phyloP scores from a whole-genome alignment of 2,888 invertebrate species.

The Apoderus coryli region DNA sequence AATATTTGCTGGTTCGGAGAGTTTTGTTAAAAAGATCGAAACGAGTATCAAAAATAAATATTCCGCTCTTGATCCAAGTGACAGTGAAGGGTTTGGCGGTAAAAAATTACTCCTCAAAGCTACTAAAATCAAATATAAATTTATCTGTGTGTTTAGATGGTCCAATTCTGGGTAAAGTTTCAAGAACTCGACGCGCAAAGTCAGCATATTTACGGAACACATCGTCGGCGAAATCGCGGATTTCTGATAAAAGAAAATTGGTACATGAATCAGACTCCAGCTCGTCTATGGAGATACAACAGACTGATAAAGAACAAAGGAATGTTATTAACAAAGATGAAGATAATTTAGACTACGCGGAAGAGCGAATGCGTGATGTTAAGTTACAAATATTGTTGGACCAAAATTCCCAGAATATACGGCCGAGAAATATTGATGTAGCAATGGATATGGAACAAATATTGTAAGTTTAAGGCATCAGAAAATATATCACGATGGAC shows the following conservation, averaged over 20 bases:
- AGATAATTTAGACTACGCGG: slow-evolving; percentile 24
- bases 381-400: slow-evolving; percentile 24
- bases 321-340: slow-evolving; percentile 4
- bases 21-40: slow-evolving; percentile 29
- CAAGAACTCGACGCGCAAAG: slow-evolving; percentile 50
- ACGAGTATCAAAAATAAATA: slow-evolving; percentile 29
- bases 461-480: too few species aligned
- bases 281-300: slow-evolving; percentile 24
- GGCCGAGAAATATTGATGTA: slow-evolving; percentile 27
- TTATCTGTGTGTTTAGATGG: slow-evolving; percentile 16
- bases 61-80: slow-evolving; percentile 41
- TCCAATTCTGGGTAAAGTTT: slow-evolving; percentile 44
- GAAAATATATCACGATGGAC: too few species aligned
- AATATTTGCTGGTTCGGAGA: slow-evolving; percentile 30
- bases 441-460: slow-evolving; percentile 22
- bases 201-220: slow-evolving; percentile 38
- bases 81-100: slow-evolving; percentile 49
- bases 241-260: slow-evolving; percentile 26
- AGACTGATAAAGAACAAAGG: slow-evolving; percentile 9
- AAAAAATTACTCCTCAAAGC: slow-evolving; percentile 6
- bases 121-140: slow-evolving; percentile 1
- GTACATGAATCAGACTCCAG: slow-evolving; percentile 29
- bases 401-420: slow-evolving; percentile 18
- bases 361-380: slow-evolving; percentile 25
- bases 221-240: slow-evolving; percentile 26